Conservation (phyloP, 2,888 invertebrate genomes). For the Orthosia gothica region DNA sequence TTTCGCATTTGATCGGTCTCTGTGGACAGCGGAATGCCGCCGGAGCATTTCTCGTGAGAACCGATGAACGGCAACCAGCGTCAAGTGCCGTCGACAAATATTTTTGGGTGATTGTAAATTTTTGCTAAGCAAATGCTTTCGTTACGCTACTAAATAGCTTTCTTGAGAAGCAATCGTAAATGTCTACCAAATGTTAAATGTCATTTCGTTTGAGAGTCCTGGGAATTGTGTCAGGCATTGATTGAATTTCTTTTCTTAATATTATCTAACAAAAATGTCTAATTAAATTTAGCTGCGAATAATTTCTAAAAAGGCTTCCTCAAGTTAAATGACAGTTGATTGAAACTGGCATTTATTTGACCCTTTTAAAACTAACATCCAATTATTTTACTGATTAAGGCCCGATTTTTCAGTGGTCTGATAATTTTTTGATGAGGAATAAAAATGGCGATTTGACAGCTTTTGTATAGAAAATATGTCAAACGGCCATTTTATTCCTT, state of each 20-base stretch:
- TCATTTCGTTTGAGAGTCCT: conserved; percentile 79
- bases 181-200: conserved; percentile 77
- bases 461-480: too few relatives aligned
- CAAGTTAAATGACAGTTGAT: conserved; percentile 9
- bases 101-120: conserved; percentile 86
- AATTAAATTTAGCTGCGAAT: conserved; percentile 20
- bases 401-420: too few relatives aligned
- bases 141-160: conserved; percentile 85
- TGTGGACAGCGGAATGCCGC: conserved; percentile 87
- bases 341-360: conserved; percentile 9
- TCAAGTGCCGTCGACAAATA: conserved; percentile 85
- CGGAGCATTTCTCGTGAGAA: conserved; percentile 90
- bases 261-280: conserved; percentile 26
- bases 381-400: conserved; percentile 25
- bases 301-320: conserved; percentile 17
- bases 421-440: too few relatives aligned
- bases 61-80: conserved; percentile 74
- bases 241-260: conserved; percentile 41
- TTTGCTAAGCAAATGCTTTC: conserved; percentile 89
- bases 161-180: conserved; percentile 85
- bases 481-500: too few relatives aligned
- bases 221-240: conserved; percentile 83
- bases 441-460: too few relatives aligned
- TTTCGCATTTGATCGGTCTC: conserved; percentile 87
- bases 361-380: conserved; percentile 8